Evolutionary conservation across 2,113 vertebrate species (phyloP), one percentile per base, ranked within the genome.

Genomic region (Poeciliopsis occidentalis): DNA sequence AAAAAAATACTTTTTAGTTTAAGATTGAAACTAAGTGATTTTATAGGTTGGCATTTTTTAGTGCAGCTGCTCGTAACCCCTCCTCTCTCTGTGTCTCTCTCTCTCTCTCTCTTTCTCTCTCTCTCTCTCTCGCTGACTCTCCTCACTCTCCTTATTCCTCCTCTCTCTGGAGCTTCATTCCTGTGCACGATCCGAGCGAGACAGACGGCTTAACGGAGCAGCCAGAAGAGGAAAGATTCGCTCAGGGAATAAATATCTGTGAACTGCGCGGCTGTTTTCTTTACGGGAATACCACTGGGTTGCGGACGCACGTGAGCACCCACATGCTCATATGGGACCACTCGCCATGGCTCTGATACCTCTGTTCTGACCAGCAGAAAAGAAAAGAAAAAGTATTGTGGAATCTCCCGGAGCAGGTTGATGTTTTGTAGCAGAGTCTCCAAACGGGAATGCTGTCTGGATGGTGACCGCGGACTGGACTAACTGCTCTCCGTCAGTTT

Each of bases 191-290:
- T 76, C 80, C 83, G 84, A 92, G 87, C 84, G 87, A 78, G 85
- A 83, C 92, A 87, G 80, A 85, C 89, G 82, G 66, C 79, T 82
- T 68, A 39, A 67, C 73, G 41, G 85, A 77, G 74, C 76, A 75
- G 76, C 82, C 71, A 57, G 69, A 73, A 86, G 79, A 86, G 72
- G 89, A 92, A 64, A 39, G 62, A 88, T 86, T 91, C 88, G 91
- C 92, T 94, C 93, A 94, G 92, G 93, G 94, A 94, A 90, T 91
- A 92, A 67, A 90, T 57, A 66, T 78, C 73, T 34, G 4, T 19
- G 73, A 80, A 80, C 51, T 61, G 75, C 85, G 78, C 86, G 73
- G 82, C 85, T 64, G 69, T n/a, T 64, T 47, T 82, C 81, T 75
- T 27, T 15, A 64, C 68, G 69, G 88, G 88, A 92, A 86, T 86